Conservation (phyloP, 2,113 vertebrate species). For the Cebidichthys violaceus region DNA sequence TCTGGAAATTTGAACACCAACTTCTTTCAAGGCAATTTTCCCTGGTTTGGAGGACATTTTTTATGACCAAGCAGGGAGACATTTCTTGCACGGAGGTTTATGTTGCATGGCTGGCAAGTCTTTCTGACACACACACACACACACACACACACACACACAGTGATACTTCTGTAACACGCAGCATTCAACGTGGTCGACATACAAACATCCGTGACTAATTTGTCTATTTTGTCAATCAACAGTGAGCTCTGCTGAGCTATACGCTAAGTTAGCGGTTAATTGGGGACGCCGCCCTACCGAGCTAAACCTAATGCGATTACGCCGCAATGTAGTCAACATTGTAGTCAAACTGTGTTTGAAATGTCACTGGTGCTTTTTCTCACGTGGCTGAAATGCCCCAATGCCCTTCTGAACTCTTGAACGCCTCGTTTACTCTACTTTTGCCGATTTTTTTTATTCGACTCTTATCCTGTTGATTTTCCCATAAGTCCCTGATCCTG, state of each 20-base stretch:
- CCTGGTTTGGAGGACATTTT: too few species aligned
- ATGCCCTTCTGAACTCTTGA: background rate
- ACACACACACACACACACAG: too few species aligned
- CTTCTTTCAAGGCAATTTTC: too few species aligned
- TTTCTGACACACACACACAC: too few species aligned
- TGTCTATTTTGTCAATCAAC: too few species aligned
- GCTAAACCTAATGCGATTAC: background rate
- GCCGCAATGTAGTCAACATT: background rate
- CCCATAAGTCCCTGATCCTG: background rate
- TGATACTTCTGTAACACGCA: background rate
- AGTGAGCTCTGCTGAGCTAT: too few species aligned
- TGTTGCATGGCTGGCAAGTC: too few species aligned
- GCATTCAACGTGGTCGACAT: background rate
- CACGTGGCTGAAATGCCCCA: background rate
- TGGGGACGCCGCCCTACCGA: background rate
- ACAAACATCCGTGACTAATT: too few species aligned
- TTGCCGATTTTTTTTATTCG: background rate
- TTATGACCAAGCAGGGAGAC: too few species aligned
- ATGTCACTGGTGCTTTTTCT: background rate
- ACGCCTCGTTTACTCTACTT: conserved; percentile 22
- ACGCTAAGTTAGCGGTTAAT: background rate
- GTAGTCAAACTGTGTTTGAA: background rate
- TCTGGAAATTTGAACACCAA: too few species aligned
- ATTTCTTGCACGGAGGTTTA: too few species aligned
- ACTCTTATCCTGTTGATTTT: background rate